These are phyloP conservation scores for Antechinus stuartii DNA, from an alignment of 2,113 vertebrate species.

Conservation along the genomic window DNA sequence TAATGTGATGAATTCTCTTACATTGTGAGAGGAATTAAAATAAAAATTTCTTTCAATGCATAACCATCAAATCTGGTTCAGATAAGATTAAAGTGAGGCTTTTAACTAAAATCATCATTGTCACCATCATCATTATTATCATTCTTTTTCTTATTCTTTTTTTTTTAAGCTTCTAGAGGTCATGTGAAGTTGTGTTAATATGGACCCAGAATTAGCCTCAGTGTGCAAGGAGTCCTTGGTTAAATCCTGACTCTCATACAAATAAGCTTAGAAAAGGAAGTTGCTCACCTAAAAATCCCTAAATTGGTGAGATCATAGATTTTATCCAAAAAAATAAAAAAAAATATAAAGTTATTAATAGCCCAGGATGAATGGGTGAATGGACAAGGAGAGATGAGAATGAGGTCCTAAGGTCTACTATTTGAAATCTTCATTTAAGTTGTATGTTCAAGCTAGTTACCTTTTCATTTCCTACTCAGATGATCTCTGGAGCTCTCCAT, in stretches of 20 bases:
- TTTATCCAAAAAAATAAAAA: background rate
- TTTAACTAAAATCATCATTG: background rate
- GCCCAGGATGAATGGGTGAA: background rate
- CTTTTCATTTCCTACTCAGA: background rate
- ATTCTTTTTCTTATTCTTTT: background rate
- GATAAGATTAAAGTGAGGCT: background rate
- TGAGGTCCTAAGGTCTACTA: background rate
- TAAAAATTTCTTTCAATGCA: background rate
- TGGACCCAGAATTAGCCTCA: background rate
- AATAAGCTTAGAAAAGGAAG: background rate
- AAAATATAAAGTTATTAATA: background rate
- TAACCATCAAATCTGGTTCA: background rate
- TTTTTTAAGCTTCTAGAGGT: background rate
- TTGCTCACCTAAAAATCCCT: background rate
- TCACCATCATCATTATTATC: background rate
- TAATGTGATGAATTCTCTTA: background rate
- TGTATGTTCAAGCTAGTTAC: background rate
- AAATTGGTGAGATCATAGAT: background rate
- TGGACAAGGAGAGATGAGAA: background rate
- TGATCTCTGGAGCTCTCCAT: background rate
- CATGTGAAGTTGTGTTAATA: background rate
- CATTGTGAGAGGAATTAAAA: background rate
- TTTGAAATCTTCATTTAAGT: background rate
- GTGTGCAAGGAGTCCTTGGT: background rate
- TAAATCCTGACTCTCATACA: background rate